Percentiles rank a stretch among this genome's conserved stretches.
Evolutionary conservation across 1,140 invertebrate species (phyloP).

Genomic region (Argopecten irradians): DNA sequence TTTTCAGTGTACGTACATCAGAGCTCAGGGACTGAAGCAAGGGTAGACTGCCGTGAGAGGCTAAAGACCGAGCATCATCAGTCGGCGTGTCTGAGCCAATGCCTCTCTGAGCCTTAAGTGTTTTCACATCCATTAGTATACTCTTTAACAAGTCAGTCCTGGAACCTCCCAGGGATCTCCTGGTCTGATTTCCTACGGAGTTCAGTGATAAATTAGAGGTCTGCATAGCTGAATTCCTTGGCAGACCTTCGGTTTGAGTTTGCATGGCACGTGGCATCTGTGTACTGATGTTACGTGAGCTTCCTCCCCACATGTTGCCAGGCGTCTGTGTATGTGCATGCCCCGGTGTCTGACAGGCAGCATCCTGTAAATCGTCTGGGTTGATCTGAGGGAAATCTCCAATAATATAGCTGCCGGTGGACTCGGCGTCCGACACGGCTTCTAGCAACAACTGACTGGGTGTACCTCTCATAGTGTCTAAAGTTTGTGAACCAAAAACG

Average conservation of each 20-base stretch:
- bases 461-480: constrained; percentile 63
- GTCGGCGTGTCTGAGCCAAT: constrained; percentile 54
- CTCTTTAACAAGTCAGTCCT: constrained; percentile 62
- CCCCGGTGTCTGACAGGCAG: constrained; percentile 68
- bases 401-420: constrained; percentile 68
- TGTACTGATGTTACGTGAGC: constrained; percentile 43
- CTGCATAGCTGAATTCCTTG: constrained; percentile 53
- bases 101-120: constrained; percentile 68
- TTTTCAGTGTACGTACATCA: constrained; percentile 62
- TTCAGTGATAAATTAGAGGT: constrained; percentile 67
- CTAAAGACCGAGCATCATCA: constrained; percentile 58
- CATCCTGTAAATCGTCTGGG: constrained; percentile 64
- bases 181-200: constrained; percentile 65
- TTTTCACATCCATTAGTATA: constrained; percentile 70
- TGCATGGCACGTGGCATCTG: constrained; percentile 55
- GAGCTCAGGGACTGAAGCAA: constrained; percentile 61
- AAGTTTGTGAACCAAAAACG: constrained; percentile 63
- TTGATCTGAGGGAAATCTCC: constrained; percentile 64
- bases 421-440: constrained; percentile 69
- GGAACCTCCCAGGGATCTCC: constrained; percentile 56
- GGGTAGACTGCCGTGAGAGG: constrained; percentile 60
- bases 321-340: constrained; percentile 70
- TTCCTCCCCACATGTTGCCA: constrained; percentile 51
- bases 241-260: constrained; percentile 60
- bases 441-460: constrained; percentile 56